Conservation (phyloP, 2,888 invertebrate genomes). For the Lacanobia oleracea region DNA sequence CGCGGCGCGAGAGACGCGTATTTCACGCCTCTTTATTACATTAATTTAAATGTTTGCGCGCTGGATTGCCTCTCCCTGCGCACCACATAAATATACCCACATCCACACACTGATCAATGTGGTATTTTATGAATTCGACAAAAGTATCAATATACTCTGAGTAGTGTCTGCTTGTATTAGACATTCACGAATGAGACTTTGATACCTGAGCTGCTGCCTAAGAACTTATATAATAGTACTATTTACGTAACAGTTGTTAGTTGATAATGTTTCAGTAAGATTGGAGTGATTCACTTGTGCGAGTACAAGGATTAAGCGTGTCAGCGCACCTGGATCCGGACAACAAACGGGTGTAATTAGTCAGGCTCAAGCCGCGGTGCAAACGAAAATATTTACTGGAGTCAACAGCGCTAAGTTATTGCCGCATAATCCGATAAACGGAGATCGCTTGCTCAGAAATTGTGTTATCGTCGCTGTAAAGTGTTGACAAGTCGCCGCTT, state of each 20-base stretch:
- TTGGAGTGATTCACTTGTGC: slow-evolving; percentile 24
- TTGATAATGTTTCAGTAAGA: slow-evolving; percentile 3
- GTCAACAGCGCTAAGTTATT: slow-evolving; percentile 83
- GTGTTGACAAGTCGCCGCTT: slow-evolving; percentile 88
- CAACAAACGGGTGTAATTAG: slow-evolving; percentile 84
- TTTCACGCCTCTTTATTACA: slow-evolving; percentile 89
- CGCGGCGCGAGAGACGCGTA: slow-evolving; percentile 82
- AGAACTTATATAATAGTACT: neutral
- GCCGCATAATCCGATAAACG: slow-evolving; percentile 88
- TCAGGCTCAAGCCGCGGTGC: slow-evolving; percentile 79
- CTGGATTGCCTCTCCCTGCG: slow-evolving; percentile 77
- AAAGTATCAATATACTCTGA: slow-evolving; percentile 10
- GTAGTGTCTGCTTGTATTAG: neutral
- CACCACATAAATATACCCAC: slow-evolving; percentile 73
- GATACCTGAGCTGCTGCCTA: no score
- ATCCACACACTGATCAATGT: slow-evolving; percentile 59
- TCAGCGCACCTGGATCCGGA: slow-evolving; percentile 84
- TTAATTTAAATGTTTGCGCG: slow-evolving; percentile 90
- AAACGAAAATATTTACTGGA: slow-evolving; percentile 86
- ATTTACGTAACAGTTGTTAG: neutral
- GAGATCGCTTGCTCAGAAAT: slow-evolving; percentile 85
- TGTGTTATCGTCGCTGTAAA: slow-evolving; percentile 88
- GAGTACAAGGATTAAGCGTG: slow-evolving; percentile 78
- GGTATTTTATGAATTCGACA: slow-evolving; percentile 41
- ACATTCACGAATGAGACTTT: neutral